These are phyloP conservation scores for Anas platyrhynchos DNA, from an alignment of 2,113 vertebrate genomes.

Conservation along the genomic window DNA sequence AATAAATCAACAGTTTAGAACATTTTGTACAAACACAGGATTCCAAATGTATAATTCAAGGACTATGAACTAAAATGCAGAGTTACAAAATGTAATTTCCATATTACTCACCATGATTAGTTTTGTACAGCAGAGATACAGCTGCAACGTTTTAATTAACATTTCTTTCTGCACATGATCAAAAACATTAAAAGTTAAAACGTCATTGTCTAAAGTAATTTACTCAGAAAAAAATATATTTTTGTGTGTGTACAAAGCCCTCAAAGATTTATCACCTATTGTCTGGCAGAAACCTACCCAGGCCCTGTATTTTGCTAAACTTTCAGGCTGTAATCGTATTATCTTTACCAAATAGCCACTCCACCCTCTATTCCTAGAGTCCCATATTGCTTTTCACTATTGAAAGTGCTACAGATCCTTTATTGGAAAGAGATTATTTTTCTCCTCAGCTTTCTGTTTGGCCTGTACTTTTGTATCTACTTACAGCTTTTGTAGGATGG, in stretches of 20 bases:
- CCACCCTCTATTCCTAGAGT: not conserved
- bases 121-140: fast-evolving
- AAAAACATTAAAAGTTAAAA: not conserved
- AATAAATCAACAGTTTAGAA: not conserved
- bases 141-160: not conserved
- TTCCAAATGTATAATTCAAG: not conserved
- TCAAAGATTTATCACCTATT: not conserved
- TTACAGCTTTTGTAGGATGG: not conserved
- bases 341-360: not conserved
- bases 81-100: not conserved
- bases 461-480: not conserved
- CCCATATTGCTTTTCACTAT: not conserved
- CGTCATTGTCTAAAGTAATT: not conserved
- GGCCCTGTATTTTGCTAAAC: not conserved
- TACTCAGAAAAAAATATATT: not conserved
- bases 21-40: not conserved
- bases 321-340: not conserved
- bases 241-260: not conserved
- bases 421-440: fast-evolving
- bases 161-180: not conserved
- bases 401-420: not conserved
- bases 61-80: not conserved
- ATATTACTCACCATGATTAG: not conserved
- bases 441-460: not conserved
- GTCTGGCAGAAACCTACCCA: not conserved